Conservation (phyloP, 1,140 invertebrate species). For the Bombus superbus region DNA sequence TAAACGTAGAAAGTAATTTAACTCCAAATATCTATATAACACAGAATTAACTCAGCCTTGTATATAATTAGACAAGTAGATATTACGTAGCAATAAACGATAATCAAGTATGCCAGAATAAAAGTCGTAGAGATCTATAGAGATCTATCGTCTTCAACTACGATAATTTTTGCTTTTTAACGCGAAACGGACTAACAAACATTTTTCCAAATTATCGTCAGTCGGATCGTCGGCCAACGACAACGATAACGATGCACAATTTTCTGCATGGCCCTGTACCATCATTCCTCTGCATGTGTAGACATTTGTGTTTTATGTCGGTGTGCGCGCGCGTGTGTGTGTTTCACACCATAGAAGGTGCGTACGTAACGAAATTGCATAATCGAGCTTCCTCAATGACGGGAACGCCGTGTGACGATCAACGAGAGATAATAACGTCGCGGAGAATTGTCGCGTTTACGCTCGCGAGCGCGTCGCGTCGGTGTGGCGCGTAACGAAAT, state of each 20-base stretch:
- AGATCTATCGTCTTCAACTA: too few species aligned
- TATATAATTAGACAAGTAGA: too few species aligned
- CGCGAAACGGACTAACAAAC: background rate
- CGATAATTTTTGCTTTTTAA: too few species aligned
- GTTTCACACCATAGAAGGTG: constrained; percentile 10
- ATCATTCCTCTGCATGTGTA: background rate
- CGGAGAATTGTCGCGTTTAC: constrained; percentile 54
- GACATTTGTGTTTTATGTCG: too few species aligned
- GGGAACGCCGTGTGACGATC: constrained; percentile 49
- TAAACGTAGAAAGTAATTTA: too few species aligned
- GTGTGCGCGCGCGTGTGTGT: background rate
- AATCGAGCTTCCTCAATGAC: constrained; percentile 62
- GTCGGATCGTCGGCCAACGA: background rate
- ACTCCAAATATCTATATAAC: too few species aligned
- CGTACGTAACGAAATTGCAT: constrained; percentile 59
- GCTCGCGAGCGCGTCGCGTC: background rate
- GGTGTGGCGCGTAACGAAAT: constrained; percentile 16
- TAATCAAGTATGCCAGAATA: too few species aligned
- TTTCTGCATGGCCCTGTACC: background rate
- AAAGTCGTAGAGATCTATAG: too few species aligned
- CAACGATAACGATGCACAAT: too few species aligned
- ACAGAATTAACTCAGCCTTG: too few species aligned
- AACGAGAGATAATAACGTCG: constrained; percentile 60
- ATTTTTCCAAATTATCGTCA: background rate
- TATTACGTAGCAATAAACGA: too few species aligned